Percentiles rank a stretch among this genome's conserved stretches.
Evolutionary conservation across 2,888 invertebrate genomes (phyloP).

Genomic region (Temnothorax ravouxi): DNA sequence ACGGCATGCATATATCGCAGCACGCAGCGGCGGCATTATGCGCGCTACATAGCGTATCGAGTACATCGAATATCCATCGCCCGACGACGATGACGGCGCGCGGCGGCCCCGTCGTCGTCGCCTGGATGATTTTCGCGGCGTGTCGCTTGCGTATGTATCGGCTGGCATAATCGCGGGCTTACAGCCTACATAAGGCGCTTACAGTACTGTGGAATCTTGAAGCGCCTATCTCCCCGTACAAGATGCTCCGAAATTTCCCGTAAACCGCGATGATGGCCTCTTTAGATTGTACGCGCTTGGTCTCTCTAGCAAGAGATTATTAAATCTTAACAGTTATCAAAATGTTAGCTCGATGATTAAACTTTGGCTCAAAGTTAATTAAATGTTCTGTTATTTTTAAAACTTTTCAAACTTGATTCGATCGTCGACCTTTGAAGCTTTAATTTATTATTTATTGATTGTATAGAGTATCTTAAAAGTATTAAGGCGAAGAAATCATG

Average conservation of each 20-base stretch:
- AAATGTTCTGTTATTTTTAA: neutral
- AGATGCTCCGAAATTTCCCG: neutral
- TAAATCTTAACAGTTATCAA: slow-evolving; percentile 2
- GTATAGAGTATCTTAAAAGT: neutral
- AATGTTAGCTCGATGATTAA: slow-evolving; percentile 4
- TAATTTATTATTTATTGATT: slow-evolving; percentile 8
- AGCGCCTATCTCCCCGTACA: neutral
- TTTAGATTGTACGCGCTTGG: neutral
- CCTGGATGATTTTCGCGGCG: slow-evolving; percentile 17
- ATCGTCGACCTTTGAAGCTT: neutral
- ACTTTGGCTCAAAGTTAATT: slow-evolving; percentile 9
- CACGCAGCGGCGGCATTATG: slow-evolving; percentile 38
- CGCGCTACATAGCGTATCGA: slow-evolving; percentile 52
- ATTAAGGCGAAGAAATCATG: neutral
- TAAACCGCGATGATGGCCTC: neutral
- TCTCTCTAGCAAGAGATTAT: neutral
- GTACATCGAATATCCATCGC: slow-evolving; percentile 54
- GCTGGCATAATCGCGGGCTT: slow-evolving; percentile 32
- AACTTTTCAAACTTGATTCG: neutral
- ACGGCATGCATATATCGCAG: slow-evolving; percentile 26
- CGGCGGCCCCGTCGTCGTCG: slow-evolving; percentile 31
- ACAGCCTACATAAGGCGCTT: slow-evolving; percentile 26
- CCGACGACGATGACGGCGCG: neutral
- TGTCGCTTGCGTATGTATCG: slow-evolving; percentile 34
- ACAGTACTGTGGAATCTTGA: neutral